Evolutionary conservation across 2,797 vertebrate genomes (phyloP).

Genomic region (Enteromius thamalakanensis): DNA sequence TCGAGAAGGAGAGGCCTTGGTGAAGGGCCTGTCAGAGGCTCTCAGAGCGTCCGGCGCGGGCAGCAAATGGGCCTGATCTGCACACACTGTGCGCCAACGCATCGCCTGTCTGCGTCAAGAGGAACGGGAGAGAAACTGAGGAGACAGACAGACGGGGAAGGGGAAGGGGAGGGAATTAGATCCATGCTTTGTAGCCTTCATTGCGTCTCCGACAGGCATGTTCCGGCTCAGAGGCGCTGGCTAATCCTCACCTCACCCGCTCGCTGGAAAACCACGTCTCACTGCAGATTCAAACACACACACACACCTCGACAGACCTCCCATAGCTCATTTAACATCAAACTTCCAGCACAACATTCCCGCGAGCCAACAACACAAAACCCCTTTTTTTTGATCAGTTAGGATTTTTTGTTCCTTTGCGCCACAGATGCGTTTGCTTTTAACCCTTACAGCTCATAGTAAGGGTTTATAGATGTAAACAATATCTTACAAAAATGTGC

Average conservation of each 20-base stretch:
- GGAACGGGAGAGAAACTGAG: constrained; percentile 23
- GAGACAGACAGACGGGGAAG: constrained; percentile 20
- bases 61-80: constrained; percentile 81
- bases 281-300: constrained; percentile 74
- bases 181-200: constrained; percentile 80
- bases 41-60: constrained; percentile 71
- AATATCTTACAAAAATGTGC: neutral
- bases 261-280: constrained; percentile 80
- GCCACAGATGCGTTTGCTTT: neutral
- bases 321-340: constrained; percentile 82
- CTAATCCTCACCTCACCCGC: constrained; percentile 81
- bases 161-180: constrained; percentile 73
- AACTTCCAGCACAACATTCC: constrained; percentile 53
- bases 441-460: neutral
- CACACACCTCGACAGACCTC: constrained; percentile 69
- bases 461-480: neutral
- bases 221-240: constrained; percentile 82
- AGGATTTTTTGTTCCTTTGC: constrained; percentile 44
- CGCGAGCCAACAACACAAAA: constrained; percentile 67
- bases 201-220: constrained; percentile 83
- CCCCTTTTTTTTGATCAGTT: constrained; percentile 73
- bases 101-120: constrained; percentile 72
- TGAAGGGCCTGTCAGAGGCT: constrained; percentile 74
- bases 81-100: constrained; percentile 68
- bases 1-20: constrained; percentile 41